These are phyloP conservation scores for Dasyprocta punctata DNA, from an alignment of 2,113 vertebrate species.

Conservation along the genomic window DNA sequence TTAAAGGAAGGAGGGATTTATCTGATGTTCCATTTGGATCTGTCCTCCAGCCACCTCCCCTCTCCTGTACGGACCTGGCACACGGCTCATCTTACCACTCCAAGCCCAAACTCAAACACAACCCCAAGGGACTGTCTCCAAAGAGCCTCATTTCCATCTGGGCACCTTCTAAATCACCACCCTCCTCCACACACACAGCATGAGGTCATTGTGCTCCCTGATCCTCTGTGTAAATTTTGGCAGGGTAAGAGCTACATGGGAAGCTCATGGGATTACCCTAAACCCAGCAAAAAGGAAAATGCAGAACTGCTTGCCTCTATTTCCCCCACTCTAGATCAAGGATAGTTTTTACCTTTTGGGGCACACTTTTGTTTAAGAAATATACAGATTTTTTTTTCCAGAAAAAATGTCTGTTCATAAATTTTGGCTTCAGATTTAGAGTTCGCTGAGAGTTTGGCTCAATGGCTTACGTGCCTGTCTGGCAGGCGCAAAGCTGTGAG, in stretches of 20 bases:
- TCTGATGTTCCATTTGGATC: conserved; percentile 1
- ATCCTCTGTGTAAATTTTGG: not conserved
- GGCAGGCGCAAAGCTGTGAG: too few relatives aligned
- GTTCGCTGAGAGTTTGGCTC: too few relatives aligned
- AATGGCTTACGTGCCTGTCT: too few relatives aligned
- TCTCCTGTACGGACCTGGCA: not conserved
- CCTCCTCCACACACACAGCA: not conserved
- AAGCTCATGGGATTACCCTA: not conserved
- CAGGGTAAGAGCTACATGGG: not conserved
- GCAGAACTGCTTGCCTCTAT: not conserved
- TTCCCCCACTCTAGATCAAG: not conserved
- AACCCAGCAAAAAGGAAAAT: not conserved
- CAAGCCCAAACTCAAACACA: not conserved
- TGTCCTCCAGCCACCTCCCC: not conserved
- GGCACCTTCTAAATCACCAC: not conserved
- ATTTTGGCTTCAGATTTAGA: conserved; percentile 24
- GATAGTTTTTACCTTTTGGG: not conserved
- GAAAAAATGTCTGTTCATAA: conserved; percentile 26
- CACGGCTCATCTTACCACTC: not conserved
- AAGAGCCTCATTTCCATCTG: conserved; percentile 12
- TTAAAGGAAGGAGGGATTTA: conserved; percentile 53
- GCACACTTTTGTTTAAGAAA: conserved; percentile 16
- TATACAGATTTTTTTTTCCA: conserved; percentile 21
- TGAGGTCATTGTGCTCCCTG: not conserved
- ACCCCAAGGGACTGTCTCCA: not conserved